A percentile compares a stretch with the other conserved stretches of the same genome.
Conservation (phyloP, 2,797 vertebrate genomes). For the Arnoldichthys spilopterus region DNA sequence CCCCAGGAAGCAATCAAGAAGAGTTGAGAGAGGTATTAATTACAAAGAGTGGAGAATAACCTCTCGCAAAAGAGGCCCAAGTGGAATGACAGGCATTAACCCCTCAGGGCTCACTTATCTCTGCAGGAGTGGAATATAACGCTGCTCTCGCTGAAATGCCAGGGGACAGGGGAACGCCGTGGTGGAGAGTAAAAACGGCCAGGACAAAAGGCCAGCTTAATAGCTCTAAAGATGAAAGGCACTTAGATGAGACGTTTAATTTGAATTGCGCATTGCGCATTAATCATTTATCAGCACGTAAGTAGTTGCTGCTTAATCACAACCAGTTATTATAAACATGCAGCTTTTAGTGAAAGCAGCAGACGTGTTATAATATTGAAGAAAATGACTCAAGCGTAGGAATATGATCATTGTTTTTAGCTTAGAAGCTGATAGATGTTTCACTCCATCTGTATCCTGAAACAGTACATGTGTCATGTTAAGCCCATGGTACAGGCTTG, state of each 20-base stretch:
- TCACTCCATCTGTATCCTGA: too few relatives aligned
- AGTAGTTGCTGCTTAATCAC: conserved; percentile 1
- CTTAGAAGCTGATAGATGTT: too few relatives aligned
- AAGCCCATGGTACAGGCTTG: too few relatives aligned
- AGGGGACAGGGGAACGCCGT: conserved; percentile 56
- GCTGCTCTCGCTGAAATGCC: conserved; percentile 64
- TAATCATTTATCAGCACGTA: conserved; percentile 1
- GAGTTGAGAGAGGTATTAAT: conserved; percentile 48
- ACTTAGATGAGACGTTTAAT: conserved; percentile 37
- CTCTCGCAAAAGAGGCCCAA: conserved; percentile 53
- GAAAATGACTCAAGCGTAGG: too few relatives aligned
- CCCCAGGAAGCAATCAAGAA: conserved; percentile 33
- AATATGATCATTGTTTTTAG: too few relatives aligned
- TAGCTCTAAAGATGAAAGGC: conserved; percentile 46
- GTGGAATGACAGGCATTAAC: conserved; percentile 76
- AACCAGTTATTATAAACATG: conserved; percentile 35
- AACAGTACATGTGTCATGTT: too few relatives aligned
- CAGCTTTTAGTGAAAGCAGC: not conserved
- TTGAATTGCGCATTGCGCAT: not conserved
- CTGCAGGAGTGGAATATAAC: conserved; percentile 64
- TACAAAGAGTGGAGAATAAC: conserved; percentile 46
- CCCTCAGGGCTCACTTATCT: conserved; percentile 77
- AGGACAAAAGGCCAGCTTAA: conserved; percentile 61
- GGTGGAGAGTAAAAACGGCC: conserved; percentile 52
- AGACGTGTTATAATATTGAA: not conserved